These are phyloP conservation scores for Omphaloscelis lunosa DNA, from an alignment of 2,888 invertebrate species.

Conservation along the genomic window DNA sequence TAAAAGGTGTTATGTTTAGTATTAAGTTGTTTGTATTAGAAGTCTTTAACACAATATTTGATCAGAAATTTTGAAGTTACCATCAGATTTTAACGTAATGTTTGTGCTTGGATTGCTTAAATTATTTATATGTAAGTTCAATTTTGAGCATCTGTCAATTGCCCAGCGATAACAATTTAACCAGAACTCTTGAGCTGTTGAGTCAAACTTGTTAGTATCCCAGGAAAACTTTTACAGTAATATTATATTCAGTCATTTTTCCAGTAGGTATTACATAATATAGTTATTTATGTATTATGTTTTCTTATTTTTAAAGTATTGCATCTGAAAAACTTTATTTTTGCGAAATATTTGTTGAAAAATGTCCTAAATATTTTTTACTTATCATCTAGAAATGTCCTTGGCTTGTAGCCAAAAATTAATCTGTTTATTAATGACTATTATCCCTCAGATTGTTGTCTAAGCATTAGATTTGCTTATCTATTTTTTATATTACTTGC, in stretches of 20 bases:
- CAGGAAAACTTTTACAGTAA: constrained; percentile 7
- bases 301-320: background rate
- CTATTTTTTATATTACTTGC: background rate
- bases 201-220: constrained; percentile 4
- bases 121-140: constrained; percentile 12
- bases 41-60: background rate
- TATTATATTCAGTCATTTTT: background rate
- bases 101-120: constrained; percentile 17
- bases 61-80: background rate
- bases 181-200: background rate
- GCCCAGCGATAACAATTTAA: background rate
- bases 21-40: constrained; percentile 17
- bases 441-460: constrained; percentile 7
- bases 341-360: background rate
- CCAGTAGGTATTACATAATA: constrained; percentile 33
- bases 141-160: constrained; percentile 16
- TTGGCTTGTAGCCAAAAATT: constrained; percentile 7
- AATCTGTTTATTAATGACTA: constrained; percentile 1
- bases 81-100: background rate
- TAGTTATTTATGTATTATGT: background rate
- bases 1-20: constrained; percentile 33
- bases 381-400: constrained; percentile 6
- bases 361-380: background rate
- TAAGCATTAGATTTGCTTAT: constrained; percentile 3
- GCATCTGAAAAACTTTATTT: background rate